Evolutionary conservation across 2,888 invertebrate species (phyloP), one percentile per base, ranked within the genome.

Genomic region (Andrena minutula): DNA sequence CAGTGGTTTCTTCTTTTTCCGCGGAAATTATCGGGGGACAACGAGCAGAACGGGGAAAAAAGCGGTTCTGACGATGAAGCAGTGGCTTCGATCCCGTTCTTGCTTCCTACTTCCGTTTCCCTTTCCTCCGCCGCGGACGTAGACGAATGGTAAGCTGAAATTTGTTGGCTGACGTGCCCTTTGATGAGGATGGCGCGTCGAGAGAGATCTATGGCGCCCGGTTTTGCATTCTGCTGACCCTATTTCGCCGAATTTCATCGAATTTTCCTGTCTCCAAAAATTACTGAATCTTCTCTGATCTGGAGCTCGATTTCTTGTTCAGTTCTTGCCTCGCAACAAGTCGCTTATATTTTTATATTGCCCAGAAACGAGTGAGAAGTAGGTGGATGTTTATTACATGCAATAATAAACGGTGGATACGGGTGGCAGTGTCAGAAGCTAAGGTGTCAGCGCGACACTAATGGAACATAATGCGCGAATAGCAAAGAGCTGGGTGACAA

Each of bases 1-100:
- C 81, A 74, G 82, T 79, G 75, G 77, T 75, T 74, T 89, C 82
- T 84, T 76, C 76, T 78, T 84, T 77, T 82, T 82, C 65, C 78
- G 77, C 83, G 89, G 87, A 89, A 89, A 88, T 88, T 84, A 87
- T 88, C 82, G 82, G 86, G 79, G 82, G 79, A 83, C 80, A 75
- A 63, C 68, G 85, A 79, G 76, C 86, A 73, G 82, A 75, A 82
- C 74, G 65, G 65, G 75, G 69, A 60, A 65, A 74, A 75, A 74
- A 72, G 60, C 60, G 28, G 20, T 20, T 65, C 26, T 20, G 63
- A 12, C 75, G 84, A 82, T 81, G 69, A 84, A 88, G 70, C 75
- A 76, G 51, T 26, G 28, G 23, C 63, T 7, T 28, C 61, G 56
- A 20, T 68, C 51, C 28, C 47, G 10, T 30, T 49, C 2, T n/a